Percentiles rank a stretch among this genome's conserved stretches.
phyloP scores from a whole-genome alignment of 2,113 vertebrate species.

The Barnardius zonarius region DNA sequence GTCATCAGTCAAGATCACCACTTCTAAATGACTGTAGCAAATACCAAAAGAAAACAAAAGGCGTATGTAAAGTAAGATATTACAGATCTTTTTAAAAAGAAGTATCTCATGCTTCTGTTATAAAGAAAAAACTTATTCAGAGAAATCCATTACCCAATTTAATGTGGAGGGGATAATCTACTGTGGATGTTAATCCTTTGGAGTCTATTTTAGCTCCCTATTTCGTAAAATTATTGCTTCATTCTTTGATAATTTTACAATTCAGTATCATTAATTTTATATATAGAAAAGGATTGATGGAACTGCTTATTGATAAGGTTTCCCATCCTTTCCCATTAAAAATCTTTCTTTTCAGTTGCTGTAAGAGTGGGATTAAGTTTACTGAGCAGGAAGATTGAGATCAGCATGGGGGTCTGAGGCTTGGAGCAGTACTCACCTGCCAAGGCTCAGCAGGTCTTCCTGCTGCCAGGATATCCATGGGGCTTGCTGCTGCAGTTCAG shows the following conservation, averaged over 20 bases:
- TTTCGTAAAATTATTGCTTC: conserved; percentile 19
- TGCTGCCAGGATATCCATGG: not conserved
- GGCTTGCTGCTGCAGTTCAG: fast-evolving
- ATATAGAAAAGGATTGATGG: conserved; percentile 1
- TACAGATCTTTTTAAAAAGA: not conserved
- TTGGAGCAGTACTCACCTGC: not conserved
- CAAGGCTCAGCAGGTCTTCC: not conserved
- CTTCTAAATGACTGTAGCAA: not conserved
- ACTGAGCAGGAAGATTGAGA: not conserved
- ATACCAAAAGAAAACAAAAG: not conserved
- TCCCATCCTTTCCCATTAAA: not conserved
- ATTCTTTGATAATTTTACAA: conserved; percentile 40
- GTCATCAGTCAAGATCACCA: not conserved
- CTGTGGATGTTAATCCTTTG: conserved; percentile 43
- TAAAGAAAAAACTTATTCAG: conserved; percentile 8
- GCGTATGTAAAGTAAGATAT: not conserved
- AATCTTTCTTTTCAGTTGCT: not conserved
- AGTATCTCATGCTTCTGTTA: not conserved
- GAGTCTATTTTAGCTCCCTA: conserved; percentile 37
- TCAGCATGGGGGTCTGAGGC: not conserved
- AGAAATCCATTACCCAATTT: conserved; percentile 46
- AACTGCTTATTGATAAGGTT: conserved; percentile 13
- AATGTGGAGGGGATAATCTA: conserved; percentile 39
- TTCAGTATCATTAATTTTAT: conserved; percentile 25
- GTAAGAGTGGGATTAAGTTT: conserved; percentile 1